Evolutionary conservation across 1,140 invertebrate species (phyloP), one percentile per base, ranked within the genome.

Genomic region (Drosophila pachea): DNA sequence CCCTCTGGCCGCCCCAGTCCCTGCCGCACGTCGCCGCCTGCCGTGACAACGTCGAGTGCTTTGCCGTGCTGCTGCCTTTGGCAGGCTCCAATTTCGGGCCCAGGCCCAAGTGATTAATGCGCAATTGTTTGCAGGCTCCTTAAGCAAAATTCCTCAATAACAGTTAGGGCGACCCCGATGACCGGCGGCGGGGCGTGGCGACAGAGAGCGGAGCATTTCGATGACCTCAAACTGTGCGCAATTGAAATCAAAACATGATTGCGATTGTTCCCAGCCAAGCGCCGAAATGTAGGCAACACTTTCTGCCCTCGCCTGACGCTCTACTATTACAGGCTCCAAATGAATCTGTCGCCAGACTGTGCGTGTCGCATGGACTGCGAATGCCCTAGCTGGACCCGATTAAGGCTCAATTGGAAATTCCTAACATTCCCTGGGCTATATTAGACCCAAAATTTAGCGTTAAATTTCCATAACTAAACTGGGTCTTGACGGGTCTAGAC

Each of bases 71-170:
- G 66, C 59, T 68, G 66, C 36, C 47, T 16, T 49, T 54, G 66
- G 52, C 59, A 68, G 66, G 35, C 42, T 68, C 54, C 29, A 16
- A 63, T 48, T 54, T 38, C 49, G 55, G 40, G 32, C 43, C 40
- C n/a, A n/a, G 33, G 35, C 50, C 33, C 55, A 66, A 74, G 68
- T 81, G 78, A 82, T 82, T 82, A 82, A 81, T 81, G 78, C 70
- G 78, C 78, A 82, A 81, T 81, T 81, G 78, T 77, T 81, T 82
- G 78, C 78, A 81, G 78, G 62, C 70, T 65, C 70, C 68, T 60
- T 53, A 81, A 79, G 22, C 74, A 74, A 66, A 65, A 76, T 82
- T 71, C 68, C 62, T 40, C 78, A 81, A 82, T 81, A 76, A 81
- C 77, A 64, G 52, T 78, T 74, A 43, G 40, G 6, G 40, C 0